phyloP scores from a whole-genome alignment of 2,113 vertebrate species.

The Malurus cyaneus region DNA sequence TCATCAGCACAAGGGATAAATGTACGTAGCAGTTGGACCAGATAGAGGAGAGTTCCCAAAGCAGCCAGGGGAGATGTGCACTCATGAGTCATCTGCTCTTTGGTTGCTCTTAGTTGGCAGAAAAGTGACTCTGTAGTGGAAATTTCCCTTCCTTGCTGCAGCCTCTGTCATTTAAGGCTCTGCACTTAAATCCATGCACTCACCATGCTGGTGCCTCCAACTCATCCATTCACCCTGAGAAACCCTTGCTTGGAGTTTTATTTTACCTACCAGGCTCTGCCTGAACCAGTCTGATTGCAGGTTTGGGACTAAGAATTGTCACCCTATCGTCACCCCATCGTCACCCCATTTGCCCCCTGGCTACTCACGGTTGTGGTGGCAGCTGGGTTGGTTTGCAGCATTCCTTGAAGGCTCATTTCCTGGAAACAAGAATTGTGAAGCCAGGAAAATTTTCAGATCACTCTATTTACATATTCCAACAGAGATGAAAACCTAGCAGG shows the following conservation, averaged over 20 bases:
- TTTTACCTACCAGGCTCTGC: background rate
- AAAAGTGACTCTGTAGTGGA: background rate
- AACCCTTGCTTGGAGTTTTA: background rate
- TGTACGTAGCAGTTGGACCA: background rate
- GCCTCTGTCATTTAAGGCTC: background rate
- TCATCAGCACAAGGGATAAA: background rate
- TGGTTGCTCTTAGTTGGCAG: background rate
- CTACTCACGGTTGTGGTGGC: background rate
- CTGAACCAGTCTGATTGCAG: background rate
- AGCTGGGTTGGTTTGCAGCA: background rate
- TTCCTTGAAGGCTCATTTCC: constrained; percentile 4
- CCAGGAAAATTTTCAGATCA: background rate
- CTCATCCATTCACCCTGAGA: background rate
- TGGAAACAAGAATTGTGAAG: background rate
- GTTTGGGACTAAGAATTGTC: background rate
- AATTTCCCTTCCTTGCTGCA: background rate
- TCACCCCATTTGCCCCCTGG: background rate
- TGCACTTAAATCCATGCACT: background rate
- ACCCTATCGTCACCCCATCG: background rate
- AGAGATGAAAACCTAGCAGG: background rate
- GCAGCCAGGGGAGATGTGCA: background rate
- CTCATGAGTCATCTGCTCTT: constrained; percentile 16
- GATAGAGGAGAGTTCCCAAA: background rate
- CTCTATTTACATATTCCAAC: background rate
- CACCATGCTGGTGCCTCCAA: background rate